phyloP scores from a whole-genome alignment of 2,888 invertebrate genomes.

The Cephus spinipes region DNA sequence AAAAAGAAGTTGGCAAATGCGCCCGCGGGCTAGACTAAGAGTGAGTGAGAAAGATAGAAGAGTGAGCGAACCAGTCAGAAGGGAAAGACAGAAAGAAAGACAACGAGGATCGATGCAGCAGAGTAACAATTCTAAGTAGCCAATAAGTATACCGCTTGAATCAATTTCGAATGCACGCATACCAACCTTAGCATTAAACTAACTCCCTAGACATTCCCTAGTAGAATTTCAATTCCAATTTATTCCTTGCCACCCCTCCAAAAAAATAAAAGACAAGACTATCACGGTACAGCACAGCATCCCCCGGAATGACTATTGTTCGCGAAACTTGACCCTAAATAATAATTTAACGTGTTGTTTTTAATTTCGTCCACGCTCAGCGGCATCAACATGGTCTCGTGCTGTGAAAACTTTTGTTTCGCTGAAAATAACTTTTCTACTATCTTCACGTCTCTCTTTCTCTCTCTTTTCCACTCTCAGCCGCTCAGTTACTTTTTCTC shows the following conservation, averaged over 20 bases:
- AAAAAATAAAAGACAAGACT: neutral
- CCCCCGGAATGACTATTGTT: neutral
- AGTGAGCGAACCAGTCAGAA: neutral
- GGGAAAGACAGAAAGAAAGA: neutral
- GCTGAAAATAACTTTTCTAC: conserved; percentile 9
- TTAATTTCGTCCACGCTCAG: conserved; percentile 14
- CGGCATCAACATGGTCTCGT: neutral
- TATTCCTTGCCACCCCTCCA: neutral
- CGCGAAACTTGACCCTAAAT: conserved; percentile 11
- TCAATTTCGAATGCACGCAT: conserved; percentile 5
- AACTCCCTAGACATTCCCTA: neutral
- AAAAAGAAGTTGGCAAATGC: neutral
- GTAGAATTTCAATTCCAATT: neutral
- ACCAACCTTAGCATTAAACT: neutral
- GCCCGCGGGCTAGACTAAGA: conserved; percentile 10
- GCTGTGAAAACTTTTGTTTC: neutral
- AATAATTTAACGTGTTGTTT: conserved; percentile 18
- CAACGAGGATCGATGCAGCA: conserved; percentile 18
- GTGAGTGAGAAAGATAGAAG: conserved; percentile 1
- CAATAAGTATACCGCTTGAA: conserved; percentile 6
- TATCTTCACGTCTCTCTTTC: neutral
- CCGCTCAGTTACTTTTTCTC: neutral
- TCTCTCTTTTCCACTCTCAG: conserved; percentile 5
- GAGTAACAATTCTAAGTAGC: conserved; percentile 2
- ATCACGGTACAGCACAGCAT: neutral